Evolutionary conservation across 2,113 vertebrate species (phyloP), one percentile per base, ranked within the genome.

Genomic region (Hucho hucho): DNA sequence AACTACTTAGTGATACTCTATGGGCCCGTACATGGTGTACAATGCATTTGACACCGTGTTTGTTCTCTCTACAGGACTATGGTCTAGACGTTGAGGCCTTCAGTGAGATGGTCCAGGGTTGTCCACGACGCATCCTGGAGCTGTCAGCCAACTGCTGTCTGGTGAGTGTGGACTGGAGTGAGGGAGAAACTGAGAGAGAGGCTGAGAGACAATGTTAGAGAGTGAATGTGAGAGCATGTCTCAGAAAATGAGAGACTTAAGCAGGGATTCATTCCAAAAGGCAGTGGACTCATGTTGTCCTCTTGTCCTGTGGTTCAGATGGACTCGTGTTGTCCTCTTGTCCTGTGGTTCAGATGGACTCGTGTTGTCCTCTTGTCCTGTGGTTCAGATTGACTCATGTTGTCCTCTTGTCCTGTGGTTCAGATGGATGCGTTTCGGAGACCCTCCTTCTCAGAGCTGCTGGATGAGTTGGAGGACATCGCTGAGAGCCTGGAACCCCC

Each of bases 371-470:
- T 53, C 49, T 16, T 53, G 49, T 53, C 7, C 29, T 32, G 13
- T 53, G 49, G 16, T 79, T 25, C 82, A 94, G 93, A 83, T 94
- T 69, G 92, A 94, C 3, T 94, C 18, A 6, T 59, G 56, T 20
- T 59, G 18, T n/a, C 56, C 20, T 59, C 49, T 22, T 59, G 56
- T 59, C 20, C 47, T 49, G 16, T 59, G 16, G n/a, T 78, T 24
- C 83, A 94, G 93, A 84, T 94, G 70, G 92, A 94, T 28, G 89
- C 92, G 0, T 92, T 93, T 79, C 91, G 88, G 53, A 88, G 92
- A 24, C 93, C 92, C 0, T 90, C 92, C 3, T 94, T 94, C 83
- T 78, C 87, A 0, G 89, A 94, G 77, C 79, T 94, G 65, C 77
- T 92, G 81, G 92, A 94, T 37, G 80, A 89, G 69, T 24, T 94